Percentiles rank a stretch among this genome's conserved stretches.
Conservation (phyloP, 2,113 vertebrate genomes). For the Terrapene triunguis region DNA sequence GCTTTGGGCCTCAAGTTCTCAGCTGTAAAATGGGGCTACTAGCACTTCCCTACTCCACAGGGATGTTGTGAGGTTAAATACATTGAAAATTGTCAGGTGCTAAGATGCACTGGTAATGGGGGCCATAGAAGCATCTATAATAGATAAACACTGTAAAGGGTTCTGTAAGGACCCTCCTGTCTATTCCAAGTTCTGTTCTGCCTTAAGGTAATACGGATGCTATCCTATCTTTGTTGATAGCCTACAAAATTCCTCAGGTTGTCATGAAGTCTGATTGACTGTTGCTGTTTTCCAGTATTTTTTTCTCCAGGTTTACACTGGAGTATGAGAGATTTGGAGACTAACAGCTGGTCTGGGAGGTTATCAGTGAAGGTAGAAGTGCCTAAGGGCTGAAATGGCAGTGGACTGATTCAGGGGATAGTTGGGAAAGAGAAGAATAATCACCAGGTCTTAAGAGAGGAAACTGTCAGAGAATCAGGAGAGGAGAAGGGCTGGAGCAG, state of each 20-base stretch:
- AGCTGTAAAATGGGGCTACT: neutral
- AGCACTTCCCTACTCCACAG: fast-evolving
- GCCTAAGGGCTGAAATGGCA: neutral
- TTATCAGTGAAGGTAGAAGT: neutral
- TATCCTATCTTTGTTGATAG: neutral
- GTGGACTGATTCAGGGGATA: neutral
- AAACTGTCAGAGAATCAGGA: neutral
- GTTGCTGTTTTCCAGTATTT: fast-evolving
- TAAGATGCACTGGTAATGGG: neutral
- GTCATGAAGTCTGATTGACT: neutral
- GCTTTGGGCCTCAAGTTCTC: neutral
- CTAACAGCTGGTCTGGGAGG: fast-evolving
- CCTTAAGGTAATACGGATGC: fast-evolving
- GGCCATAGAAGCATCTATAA: fast-evolving
- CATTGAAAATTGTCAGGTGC: neutral
- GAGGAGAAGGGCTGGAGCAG: neutral
- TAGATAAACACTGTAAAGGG: neutral
- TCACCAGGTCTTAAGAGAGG: fast-evolving
- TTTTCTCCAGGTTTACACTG: neutral
- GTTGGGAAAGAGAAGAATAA: fast-evolving
- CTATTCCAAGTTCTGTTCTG: neutral
- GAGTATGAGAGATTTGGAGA: neutral
- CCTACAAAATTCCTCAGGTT: too few relatives aligned
- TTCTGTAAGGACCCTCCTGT: neutral
- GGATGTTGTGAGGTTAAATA: fast-evolving